Conservation (phyloP, 2,888 invertebrate species). For the Mesoligia furuncula region DNA sequence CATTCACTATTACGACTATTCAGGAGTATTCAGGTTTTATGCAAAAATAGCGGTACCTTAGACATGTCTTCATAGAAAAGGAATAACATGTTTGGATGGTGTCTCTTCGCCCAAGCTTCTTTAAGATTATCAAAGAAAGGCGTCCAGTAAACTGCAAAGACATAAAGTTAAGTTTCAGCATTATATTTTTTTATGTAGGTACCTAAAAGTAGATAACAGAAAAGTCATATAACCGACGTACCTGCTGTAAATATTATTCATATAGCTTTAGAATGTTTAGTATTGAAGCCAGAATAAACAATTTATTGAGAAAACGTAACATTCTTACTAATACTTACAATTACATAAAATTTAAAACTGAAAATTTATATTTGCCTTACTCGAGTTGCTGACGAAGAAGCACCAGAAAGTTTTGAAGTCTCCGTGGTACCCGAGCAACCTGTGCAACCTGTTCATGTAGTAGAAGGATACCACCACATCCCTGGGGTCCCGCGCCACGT, state of each 20-base stretch:
- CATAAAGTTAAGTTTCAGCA: not conserved
- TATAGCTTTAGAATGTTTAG: not conserved
- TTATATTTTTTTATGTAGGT: not conserved
- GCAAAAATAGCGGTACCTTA: slow-evolving; percentile 78
- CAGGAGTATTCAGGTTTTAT: slow-evolving; percentile 11
- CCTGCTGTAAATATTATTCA: not conserved
- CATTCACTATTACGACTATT: no score
- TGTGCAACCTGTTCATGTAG: slow-evolving; percentile 91
- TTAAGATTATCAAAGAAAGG: slow-evolving; percentile 94
- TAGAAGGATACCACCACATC: slow-evolving; percentile 95
- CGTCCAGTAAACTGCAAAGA: slow-evolving; percentile 61
- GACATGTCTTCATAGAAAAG: slow-evolving; percentile 94
- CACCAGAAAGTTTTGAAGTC: slow-evolving; percentile 92
- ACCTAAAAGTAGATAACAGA: not conserved
- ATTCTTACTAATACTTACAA: not conserved
- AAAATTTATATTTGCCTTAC: slow-evolving; percentile 81
- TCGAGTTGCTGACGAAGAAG: slow-evolving; percentile 90
- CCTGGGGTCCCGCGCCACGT: slow-evolving; percentile 94
- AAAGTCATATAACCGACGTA: no score
- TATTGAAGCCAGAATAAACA: not conserved
- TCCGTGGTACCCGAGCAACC: slow-evolving; percentile 89
- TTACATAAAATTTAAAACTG: not conserved
- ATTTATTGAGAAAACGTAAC: slow-evolving; percentile 3
- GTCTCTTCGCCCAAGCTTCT: slow-evolving; percentile 92
- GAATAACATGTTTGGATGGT: slow-evolving; percentile 92